A percentile compares a stretch with the other conserved stretches of the same genome.
Conservation (phyloP, 2,113 vertebrate genomes). For the Falcunculus frontatus region DNA sequence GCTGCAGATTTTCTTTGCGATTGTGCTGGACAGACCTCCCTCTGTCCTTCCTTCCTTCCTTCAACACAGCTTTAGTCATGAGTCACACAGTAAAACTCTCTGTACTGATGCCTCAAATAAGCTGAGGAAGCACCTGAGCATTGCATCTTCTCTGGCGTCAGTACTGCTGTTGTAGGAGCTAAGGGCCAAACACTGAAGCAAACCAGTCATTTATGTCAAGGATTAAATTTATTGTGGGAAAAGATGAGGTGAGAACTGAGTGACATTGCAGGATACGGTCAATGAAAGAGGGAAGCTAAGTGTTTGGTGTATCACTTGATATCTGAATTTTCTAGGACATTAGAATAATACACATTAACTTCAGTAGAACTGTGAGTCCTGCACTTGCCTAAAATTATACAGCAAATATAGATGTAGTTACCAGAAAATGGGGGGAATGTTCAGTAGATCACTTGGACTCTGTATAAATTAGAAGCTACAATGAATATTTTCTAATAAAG, state of each 20-base stretch:
- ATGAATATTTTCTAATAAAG: background rate
- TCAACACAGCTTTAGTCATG: background rate
- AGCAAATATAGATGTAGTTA: background rate
- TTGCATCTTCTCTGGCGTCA: background rate
- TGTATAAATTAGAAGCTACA: background rate
- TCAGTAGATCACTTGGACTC: background rate
- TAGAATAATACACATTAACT: background rate
- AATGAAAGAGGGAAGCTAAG: background rate
- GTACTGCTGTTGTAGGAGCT: background rate
- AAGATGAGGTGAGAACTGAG: background rate
- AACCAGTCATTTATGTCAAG: background rate
- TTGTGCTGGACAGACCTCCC: background rate
- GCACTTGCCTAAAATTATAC: background rate
- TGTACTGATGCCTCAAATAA: background rate
- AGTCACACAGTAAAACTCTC: background rate
- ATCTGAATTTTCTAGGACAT: background rate
- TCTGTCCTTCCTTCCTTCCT: constrained; percentile 35
- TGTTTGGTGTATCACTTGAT: background rate
- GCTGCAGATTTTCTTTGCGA: background rate
- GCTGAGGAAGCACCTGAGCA: background rate
- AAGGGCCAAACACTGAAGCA: background rate
- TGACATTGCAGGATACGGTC: background rate
- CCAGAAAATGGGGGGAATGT: background rate
- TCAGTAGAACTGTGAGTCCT: background rate
- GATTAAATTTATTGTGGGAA: background rate